Percentiles rank a stretch among this genome's conserved stretches.
Evolutionary conservation across 2,888 invertebrate species (phyloP).

Genomic region (Plusia festucae): DNA sequence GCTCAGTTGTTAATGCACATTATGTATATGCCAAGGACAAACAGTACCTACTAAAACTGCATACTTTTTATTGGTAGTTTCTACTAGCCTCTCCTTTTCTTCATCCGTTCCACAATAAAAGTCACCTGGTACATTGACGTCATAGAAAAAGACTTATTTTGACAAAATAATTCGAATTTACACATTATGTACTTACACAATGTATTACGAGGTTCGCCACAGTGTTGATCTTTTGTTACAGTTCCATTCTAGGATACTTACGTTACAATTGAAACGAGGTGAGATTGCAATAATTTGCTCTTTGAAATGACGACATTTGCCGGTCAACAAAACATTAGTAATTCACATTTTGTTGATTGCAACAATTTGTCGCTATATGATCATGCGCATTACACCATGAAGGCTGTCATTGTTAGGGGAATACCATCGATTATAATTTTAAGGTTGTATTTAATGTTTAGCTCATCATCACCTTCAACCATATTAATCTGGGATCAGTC

Average conservation of each 20-base stretch:
- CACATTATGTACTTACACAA: constrained; percentile 7
- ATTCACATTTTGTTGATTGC: constrained; percentile 84
- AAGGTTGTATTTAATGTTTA: constrained; percentile 83
- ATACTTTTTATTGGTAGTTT: too few relatives aligned
- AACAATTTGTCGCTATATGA: constrained; percentile 83
- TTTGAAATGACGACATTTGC: constrained; percentile 67
- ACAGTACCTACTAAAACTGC: background rate
- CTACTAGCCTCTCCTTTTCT: too few relatives aligned
- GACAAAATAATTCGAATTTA: background rate
- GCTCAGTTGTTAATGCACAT: constrained; percentile 21
- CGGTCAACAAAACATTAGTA: constrained; percentile 74
- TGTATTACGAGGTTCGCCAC: background rate
- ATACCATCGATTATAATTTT: constrained; percentile 79
- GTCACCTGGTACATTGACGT: too few relatives aligned
- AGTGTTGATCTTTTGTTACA: constrained; percentile 35
- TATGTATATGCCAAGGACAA: constrained; percentile 32
- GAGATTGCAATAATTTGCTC: constrained; percentile 62
- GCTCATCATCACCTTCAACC: constrained; percentile 69
- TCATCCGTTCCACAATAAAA: too few relatives aligned
- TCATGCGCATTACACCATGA: constrained; percentile 85
- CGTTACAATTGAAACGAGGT: constrained; percentile 54
- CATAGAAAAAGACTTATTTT: too few relatives aligned
- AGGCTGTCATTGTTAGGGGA: constrained; percentile 86
- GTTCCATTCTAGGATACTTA: constrained; percentile 28
- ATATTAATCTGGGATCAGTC: constrained; percentile 56